Evolutionary conservation across 2,113 vertebrate genomes (phyloP).

Genomic region (Oryzias celebensis): DNA sequence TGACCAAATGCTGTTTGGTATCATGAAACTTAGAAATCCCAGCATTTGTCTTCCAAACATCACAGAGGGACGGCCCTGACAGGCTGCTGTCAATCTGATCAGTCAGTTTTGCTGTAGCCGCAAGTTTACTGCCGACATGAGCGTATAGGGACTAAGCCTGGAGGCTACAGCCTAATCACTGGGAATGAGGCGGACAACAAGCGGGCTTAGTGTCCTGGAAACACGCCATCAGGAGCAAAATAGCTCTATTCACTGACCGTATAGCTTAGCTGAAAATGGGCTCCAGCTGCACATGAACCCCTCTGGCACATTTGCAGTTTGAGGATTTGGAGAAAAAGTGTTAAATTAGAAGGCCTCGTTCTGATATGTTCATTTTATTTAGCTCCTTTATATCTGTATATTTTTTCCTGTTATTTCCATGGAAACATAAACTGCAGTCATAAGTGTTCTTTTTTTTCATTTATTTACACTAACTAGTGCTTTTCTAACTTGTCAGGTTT

Average conservation of each 20-base stretch:
- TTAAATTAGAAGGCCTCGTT: too few relatives aligned
- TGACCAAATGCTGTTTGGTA: too few relatives aligned
- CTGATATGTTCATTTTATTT: too few relatives aligned
- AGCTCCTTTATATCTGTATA: too few relatives aligned
- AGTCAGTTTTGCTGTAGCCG: constrained; percentile 61
- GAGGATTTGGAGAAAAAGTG: neutral
- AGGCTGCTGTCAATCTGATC: constrained; percentile 52
- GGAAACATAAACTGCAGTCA: too few relatives aligned
- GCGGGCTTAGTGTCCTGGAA: constrained; percentile 58
- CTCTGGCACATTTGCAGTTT: constrained; percentile 9
- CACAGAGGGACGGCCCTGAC: neutral
- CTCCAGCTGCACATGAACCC: constrained; percentile 22
- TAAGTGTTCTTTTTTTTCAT: too few relatives aligned
- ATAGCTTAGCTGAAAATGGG: too few relatives aligned
- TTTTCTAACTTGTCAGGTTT: too few relatives aligned
- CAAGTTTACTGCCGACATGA: constrained; percentile 57
- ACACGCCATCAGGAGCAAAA: constrained; percentile 58
- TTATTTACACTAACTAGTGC: too few relatives aligned
- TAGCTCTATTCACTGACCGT: constrained; percentile 34
- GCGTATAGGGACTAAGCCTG: constrained; percentile 59
- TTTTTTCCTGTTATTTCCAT: too few relatives aligned
- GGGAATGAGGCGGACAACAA: constrained; percentile 64
- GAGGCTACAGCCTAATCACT: constrained; percentile 61
- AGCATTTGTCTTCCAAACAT: too few relatives aligned
- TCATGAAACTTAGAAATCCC: too few relatives aligned